Evolutionary conservation across 1,140 invertebrate genomes (phyloP).

Genomic region (Psilanteris sp.): DNA sequence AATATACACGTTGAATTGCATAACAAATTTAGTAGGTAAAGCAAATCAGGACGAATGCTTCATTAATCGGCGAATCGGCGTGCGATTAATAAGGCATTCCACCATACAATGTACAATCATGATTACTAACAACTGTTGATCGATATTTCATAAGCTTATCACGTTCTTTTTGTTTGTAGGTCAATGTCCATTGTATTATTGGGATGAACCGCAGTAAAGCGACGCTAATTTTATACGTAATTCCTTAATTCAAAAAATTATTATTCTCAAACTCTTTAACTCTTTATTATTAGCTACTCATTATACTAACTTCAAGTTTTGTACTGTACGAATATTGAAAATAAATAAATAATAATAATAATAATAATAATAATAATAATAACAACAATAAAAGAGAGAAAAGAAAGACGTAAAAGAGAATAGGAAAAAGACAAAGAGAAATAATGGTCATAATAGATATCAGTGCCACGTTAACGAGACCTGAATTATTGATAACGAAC

Average conservation of each 20-base stretch:
- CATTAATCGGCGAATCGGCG: slow-evolving; percentile 17
- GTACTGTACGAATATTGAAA: too few relatives aligned
- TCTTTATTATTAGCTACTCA: slow-evolving; percentile 27
- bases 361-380: too few relatives aligned
- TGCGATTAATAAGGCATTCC: slow-evolving; percentile 39
- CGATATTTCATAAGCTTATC: slow-evolving; percentile 55
- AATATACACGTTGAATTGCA: slow-evolving; percentile 52
- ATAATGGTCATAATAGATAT: too few relatives aligned
- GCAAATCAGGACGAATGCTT: slow-evolving; percentile 14
- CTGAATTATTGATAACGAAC: too few relatives aligned
- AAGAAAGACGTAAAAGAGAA: too few relatives aligned
- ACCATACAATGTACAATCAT: slow-evolving; percentile 24
- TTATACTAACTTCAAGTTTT: slow-evolving; percentile 41
- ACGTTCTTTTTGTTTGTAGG: slow-evolving; percentile 59
- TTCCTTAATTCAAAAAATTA: slow-evolving; percentile 39
- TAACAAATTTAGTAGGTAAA: slow-evolving; percentile 55
- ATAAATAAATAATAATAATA: too few relatives aligned
- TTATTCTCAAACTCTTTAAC: slow-evolving; percentile 36
- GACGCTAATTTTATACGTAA: slow-evolving; percentile 60
- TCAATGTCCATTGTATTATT: slow-evolving; percentile 62
- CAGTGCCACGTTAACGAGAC: too few relatives aligned
- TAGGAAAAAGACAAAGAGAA: too few relatives aligned
- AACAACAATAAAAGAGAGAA: too few relatives aligned
- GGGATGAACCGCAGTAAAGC: slow-evolving; percentile 59
- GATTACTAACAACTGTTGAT: slow-evolving; percentile 40